These are phyloP conservation scores for Drosophila kikkawai DNA, from an alignment of 1,140 invertebrate species.

Conservation along the genomic window DNA sequence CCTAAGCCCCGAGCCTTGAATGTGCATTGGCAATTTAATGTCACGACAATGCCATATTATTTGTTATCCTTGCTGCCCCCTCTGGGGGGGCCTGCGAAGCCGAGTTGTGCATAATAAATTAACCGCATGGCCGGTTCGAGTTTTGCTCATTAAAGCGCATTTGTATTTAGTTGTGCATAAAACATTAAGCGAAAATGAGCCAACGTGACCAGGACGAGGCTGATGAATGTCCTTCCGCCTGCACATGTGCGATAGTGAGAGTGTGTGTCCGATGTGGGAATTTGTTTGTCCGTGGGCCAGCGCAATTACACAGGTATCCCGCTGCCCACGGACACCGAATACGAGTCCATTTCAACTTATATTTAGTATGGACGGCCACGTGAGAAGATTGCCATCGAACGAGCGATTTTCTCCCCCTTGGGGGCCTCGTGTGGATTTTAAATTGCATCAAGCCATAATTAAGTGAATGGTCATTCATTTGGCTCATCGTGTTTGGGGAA, in stretches of 20 bases:
- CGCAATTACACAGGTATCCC: slow-evolving; percentile 42
- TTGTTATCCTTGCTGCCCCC: slow-evolving; percentile 47
- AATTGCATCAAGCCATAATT: slow-evolving; percentile 48
- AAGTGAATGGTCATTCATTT: slow-evolving; percentile 20
- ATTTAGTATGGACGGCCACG: slow-evolving; percentile 29
- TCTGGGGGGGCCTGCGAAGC: slow-evolving; percentile 26
- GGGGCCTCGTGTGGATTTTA: slow-evolving; percentile 39
- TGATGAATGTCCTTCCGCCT: slow-evolving; percentile 28
- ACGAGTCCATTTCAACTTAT: slow-evolving; percentile 45
- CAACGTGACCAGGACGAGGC: slow-evolving; percentile 62
- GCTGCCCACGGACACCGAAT: slow-evolving; percentile 10
- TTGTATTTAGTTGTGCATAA: slow-evolving; percentile 82
- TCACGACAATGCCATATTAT: slow-evolving; percentile 66
- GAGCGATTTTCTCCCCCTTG: slow-evolving; percentile 8
- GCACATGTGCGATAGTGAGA: slow-evolving; percentile 1
- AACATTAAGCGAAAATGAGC: slow-evolving; percentile 79
- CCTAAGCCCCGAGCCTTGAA: background rate
- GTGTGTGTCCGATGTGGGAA: slow-evolving; percentile 12
- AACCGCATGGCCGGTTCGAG: slow-evolving; percentile 64
- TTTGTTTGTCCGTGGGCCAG: slow-evolving; percentile 23
- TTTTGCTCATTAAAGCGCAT: slow-evolving; percentile 77
- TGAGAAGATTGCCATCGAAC: slow-evolving; percentile 21
- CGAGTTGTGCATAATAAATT: slow-evolving; percentile 80
- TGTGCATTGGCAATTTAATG: slow-evolving; percentile 54
- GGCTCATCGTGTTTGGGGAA: background rate